Evolutionary conservation across 2,888 invertebrate genomes (phyloP), one percentile per base, ranked within the genome.

Genomic region (Pseudococcus longispinus): DNA sequence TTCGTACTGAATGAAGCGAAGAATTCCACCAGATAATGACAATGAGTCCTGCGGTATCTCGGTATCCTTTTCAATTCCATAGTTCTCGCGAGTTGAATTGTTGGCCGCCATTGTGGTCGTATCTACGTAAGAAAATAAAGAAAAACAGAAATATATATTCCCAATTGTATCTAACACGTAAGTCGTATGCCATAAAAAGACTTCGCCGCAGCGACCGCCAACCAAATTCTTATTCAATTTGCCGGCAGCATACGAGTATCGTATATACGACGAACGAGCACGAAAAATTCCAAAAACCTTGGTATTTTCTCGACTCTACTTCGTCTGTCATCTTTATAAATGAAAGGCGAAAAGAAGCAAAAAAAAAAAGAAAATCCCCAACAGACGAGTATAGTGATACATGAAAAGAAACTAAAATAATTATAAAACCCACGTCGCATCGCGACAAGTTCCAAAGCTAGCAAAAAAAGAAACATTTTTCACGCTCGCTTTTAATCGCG

Each of bases 401-500:
- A 23, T 23, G 65, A 65, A 65, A 65, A 26, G 65, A 65, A 65
- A 13, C 65, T 65, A 65, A 26, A 65, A 65, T 65, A 65, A 26
- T 65, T 26, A 65, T 6, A 65, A 26, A 65, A 65, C 65, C 23
- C 11, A 65, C 65, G 20, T 26, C 37, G 37, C 26, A 18, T 26
- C 65, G 26, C 26, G 65, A 65, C 65, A 65, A 65, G 11, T 65
- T 65, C 23, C 60, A 60, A 60, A 60, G 60, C 60, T n/a, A 60
- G 20, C 46, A 2, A 26, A 26, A 65, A 65, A 65, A 65, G 20
- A 11, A 65, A 23, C 65, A 65, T 65, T 65, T 65, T 77, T 77
- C 77, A 77, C 37, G 77, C n/a, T 77, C 77, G 77, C 29, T 77
- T 32, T 77, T 77, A 32, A 77, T 77, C 77, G 32, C 77, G 77